Conservation (phyloP, 2,113 vertebrate genomes). For the Origma solitaria region DNA sequence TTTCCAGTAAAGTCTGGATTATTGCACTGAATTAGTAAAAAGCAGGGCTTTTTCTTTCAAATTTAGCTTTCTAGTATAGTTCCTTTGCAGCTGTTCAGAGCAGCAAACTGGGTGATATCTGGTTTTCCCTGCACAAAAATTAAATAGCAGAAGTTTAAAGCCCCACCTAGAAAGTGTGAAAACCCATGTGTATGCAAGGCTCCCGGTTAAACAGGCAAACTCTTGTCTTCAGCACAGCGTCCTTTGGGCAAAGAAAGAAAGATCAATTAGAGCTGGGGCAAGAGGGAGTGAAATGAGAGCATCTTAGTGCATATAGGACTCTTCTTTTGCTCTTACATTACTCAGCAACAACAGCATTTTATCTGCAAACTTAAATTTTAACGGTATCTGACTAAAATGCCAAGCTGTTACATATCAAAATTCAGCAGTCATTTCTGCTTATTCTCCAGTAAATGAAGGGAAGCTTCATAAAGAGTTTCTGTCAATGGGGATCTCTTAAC, state of each 20-base stretch:
- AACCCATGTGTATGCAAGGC: rapidly evolving
- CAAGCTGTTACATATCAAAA: conserved; percentile 28
- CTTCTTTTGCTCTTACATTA: background rate
- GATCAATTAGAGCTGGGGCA: background rate
- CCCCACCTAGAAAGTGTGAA: background rate
- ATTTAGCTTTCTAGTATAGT: background rate
- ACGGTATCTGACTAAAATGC: conserved; percentile 15
- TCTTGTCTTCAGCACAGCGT: background rate
- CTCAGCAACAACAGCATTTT: conserved; percentile 16
- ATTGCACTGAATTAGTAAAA: background rate
- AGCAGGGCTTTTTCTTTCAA: background rate
- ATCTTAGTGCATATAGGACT: background rate
- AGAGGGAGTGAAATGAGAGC: background rate
- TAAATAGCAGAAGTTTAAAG: background rate
- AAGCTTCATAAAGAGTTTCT: background rate
- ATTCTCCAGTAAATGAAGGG: background rate
- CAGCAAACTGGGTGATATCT: background rate
- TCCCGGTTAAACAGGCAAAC: background rate
- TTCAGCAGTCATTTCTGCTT: conserved; percentile 1
- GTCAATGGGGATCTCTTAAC: background rate
- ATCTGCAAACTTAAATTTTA: background rate
- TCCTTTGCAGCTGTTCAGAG: background rate
- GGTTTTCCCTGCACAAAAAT: background rate
- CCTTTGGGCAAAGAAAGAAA: background rate
- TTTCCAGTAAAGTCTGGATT: background rate